Conservation (phyloP, 2,797 vertebrate species). For the Enteromius afrohamiltoni region DNA sequence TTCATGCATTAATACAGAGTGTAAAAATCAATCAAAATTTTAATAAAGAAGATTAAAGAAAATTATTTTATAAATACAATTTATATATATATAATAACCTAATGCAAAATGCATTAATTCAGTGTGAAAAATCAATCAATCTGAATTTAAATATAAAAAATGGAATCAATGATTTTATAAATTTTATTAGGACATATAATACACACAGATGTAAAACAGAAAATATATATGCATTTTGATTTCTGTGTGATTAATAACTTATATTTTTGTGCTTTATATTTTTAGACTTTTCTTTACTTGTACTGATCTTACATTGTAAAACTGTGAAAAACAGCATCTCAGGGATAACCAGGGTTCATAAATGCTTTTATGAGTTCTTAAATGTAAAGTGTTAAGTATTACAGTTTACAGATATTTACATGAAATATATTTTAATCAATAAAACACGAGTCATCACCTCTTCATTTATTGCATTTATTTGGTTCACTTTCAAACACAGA, state of each 20-base stretch:
- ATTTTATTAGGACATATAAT: too few species aligned
- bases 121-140: too few species aligned
- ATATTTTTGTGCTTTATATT: background rate
- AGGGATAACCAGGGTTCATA: background rate
- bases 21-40: background rate
- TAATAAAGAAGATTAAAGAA: background rate
- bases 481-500: constrained; percentile 73
- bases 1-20: constrained; percentile 22
- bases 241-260: background rate
- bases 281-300: background rate
- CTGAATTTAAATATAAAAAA: too few species aligned
- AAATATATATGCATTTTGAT: background rate
- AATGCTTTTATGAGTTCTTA: background rate
- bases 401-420: background rate
- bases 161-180: too few species aligned
- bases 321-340: background rate
- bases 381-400: background rate
- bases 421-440: background rate
- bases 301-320: constrained; percentile 4
- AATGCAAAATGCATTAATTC: too few species aligned
- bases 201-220: too few species aligned
- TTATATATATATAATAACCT: background rate
- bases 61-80: background rate
- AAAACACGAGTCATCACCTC: background rate
- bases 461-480: constrained; percentile 54